These are phyloP conservation scores for Enteromius fasciolatus DNA, from an alignment of 2,797 vertebrate species.

Conservation along the genomic window DNA sequence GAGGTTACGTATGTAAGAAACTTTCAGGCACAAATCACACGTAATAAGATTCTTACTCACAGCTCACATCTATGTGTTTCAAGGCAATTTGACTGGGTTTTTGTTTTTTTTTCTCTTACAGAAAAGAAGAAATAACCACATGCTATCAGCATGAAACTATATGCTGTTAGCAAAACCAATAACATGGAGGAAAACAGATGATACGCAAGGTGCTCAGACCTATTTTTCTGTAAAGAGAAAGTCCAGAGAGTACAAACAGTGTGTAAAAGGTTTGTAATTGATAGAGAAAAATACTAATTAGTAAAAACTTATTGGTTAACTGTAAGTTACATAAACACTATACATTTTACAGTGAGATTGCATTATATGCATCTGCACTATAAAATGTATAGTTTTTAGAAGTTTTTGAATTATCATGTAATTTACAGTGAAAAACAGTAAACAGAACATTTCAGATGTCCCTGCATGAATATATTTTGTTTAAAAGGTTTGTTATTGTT, in stretches of 20 bases:
- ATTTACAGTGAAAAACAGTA: background rate
- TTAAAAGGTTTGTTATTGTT: background rate
- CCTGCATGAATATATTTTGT: background rate
- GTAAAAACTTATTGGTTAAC: background rate
- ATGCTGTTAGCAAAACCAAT: constrained; percentile 64
- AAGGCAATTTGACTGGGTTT: constrained; percentile 58
- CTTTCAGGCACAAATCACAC: constrained; percentile 65
- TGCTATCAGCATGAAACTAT: constrained; percentile 66
- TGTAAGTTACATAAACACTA: background rate
- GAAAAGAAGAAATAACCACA: constrained; percentile 48
- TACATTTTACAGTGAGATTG: no score
- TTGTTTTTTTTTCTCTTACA: constrained; percentile 42
- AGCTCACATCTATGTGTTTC: constrained; percentile 61
- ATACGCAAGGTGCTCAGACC: background rate
- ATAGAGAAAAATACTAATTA: background rate
- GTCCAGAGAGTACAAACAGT: background rate
- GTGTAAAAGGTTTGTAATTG: background rate
- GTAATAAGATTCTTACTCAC: constrained; percentile 64
- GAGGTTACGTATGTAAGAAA: constrained; percentile 67
- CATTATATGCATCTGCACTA: background rate
- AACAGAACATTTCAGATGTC: background rate
- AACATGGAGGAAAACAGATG: constrained; percentile 45
- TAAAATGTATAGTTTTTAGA: background rate
- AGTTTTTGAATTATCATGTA: background rate
- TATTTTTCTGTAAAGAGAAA: background rate